Evolutionary conservation across 2,113 vertebrate species (phyloP), one percentile per base, ranked within the genome.

Genomic region (Thunnus thynnus): DNA sequence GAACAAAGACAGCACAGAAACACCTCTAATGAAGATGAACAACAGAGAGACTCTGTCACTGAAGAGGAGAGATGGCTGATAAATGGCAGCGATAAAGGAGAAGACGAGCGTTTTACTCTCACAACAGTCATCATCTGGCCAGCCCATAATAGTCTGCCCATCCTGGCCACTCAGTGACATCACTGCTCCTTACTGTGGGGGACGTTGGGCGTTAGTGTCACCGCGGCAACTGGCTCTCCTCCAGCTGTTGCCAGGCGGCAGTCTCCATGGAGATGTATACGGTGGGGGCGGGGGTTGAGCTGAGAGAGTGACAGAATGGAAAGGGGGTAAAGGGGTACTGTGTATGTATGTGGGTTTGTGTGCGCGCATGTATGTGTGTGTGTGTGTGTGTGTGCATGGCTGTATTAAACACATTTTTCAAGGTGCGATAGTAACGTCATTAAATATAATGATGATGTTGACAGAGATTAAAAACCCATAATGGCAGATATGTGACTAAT

Each of bases 181-280:
- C 87, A 92, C 70, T 20, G 68, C 75, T 84, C 76, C 68, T 72
- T 36, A 73, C 87, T 62, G 60, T 46, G 71, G 80, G 63, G 57
- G 76, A 71, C 36, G 18, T 50, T 55, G 78, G 91, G 85, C 72
- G 66, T 89, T 89, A 67, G 86, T 89, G 89, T 94, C 84, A 60
- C 93, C 90, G 87, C 80, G 76, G 92, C 89, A 92, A 94, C 92
- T 82, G 72, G 82, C 88, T 94, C 80, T 86, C 87, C 83, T 95
- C 91, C 94, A 94, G 94, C 91, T 92, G 95, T 96, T 96, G 94
- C 95, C 95, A 95, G 91, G 95, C 93, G 92, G 93, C 92, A 71
- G 94, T 96, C 95, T 94, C 95, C 94, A 95, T 95, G 95, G 95
- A 93, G 93, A 95, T 95, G 89, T 88, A 86, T 86, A 91, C 83